A percentile compares a stretch with the other conserved stretches of the same genome.
Conservation (phyloP, 2,797 vertebrate genomes). For the Botia almorhae region DNA sequence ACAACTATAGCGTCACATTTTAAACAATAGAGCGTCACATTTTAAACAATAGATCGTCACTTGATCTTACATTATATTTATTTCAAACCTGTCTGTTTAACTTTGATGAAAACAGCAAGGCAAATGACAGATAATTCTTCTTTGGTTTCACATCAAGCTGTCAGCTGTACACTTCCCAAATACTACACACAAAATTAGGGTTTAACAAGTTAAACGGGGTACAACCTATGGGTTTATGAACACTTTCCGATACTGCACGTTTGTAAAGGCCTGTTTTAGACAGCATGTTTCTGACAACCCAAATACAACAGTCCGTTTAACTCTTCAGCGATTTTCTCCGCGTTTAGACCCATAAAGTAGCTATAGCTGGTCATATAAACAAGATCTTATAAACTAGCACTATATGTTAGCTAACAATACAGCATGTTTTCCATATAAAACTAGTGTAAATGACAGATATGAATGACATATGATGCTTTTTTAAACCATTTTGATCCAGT, state of each 20-base stretch:
- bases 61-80: neutral
- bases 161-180: neutral
- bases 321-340: neutral
- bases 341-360: constrained; percentile 4
- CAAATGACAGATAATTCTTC: constrained; percentile 47
- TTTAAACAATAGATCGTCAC: constrained; percentile 1
- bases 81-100: neutral
- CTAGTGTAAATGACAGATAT: neutral
- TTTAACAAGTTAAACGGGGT: too few species aligned
- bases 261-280: constrained; percentile 40
- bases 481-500: neutral
- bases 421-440: constrained; percentile 11
- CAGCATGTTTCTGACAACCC: constrained; percentile 4
- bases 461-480: constrained; percentile 11
- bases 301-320: neutral
- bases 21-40: neutral
- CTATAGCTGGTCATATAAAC: constrained; percentile 1
- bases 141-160: constrained; percentile 50
- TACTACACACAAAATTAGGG: neutral
- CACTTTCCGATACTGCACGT: constrained; percentile 38
- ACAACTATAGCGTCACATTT: neutral
- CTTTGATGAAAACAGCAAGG: neutral
- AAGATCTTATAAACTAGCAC: constrained; percentile 1
- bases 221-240: neutral
- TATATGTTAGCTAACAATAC: constrained; percentile 5